phyloP scores from a whole-genome alignment of 2,797 vertebrate species.

The Varecia variegata region DNA sequence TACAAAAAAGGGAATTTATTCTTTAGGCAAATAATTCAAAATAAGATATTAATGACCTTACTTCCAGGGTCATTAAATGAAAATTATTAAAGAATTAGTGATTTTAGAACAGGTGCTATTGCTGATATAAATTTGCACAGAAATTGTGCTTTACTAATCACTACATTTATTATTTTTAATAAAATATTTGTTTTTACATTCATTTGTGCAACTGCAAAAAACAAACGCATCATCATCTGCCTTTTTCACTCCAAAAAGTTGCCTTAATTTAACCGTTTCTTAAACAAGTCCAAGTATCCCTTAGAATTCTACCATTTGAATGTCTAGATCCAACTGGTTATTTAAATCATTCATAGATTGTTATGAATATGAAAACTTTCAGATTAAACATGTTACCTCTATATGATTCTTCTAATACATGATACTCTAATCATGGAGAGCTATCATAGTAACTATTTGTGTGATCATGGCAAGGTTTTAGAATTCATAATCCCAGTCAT shows the following conservation, averaged over 20 bases:
- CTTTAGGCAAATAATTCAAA: neutral
- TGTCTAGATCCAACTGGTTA: neutral
- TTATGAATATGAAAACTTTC: constrained; percentile 37
- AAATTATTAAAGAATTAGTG: neutral
- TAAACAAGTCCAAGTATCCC: neutral
- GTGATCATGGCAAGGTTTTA: neutral
- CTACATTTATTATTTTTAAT: neutral
- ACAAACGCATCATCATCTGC: neutral
- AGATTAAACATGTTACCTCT: neutral
- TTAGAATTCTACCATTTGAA: constrained; percentile 13
- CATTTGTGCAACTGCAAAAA: neutral
- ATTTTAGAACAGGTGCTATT: neutral
- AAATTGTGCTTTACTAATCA: neutral
- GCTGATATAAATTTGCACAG: neutral
- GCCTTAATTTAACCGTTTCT: neutral
- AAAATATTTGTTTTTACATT: neutral
- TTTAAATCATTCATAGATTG: constrained; percentile 25
- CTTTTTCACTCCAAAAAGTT: neutral
- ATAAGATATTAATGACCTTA: neutral
- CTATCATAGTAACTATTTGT: neutral
- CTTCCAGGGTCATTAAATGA: neutral
- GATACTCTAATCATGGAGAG: neutral
- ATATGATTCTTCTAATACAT: neutral
- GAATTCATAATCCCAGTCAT: neutral
- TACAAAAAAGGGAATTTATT: neutral